A percentile compares a stretch with the other conserved stretches of the same genome.
These are phyloP conservation scores for Eilema caniola DNA, from an alignment of 2,888 invertebrate species.

Conservation along the genomic window DNA sequence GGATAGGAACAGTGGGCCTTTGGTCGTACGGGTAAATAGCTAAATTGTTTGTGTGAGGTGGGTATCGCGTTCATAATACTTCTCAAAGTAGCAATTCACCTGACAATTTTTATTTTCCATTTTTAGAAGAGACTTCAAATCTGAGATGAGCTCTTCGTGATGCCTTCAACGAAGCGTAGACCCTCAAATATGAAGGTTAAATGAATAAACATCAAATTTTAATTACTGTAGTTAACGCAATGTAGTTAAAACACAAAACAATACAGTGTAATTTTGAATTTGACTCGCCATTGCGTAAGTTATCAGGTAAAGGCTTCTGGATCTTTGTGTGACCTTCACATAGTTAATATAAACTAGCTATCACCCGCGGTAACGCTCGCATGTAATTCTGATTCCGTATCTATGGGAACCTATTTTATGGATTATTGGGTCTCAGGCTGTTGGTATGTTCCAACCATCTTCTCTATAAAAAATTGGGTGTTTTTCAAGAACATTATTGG, in stretches of 20 bases:
- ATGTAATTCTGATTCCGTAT: no score
- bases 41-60: no score
- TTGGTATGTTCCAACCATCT: no score
- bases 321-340: background rate
- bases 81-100: background rate
- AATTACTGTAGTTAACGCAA: background rate
- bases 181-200: background rate
- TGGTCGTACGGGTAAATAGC: no score
- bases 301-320: background rate
- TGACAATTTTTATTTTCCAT: no score
- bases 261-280: background rate
- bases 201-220: background rate
- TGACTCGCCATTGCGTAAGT: background rate
- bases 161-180: background rate
- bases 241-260: background rate
- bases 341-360: background rate
- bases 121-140: background rate
- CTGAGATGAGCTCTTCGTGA: background rate
- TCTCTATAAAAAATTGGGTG: no score
- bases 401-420: no score
- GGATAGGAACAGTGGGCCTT: no score
- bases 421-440: no score
- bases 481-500: no score
- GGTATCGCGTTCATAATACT: background rate
- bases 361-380: no score